Evolutionary conservation across 2,797 vertebrate species (phyloP), one percentile per base, ranked within the genome.

Genomic region (Limnodromus scolopaceus): DNA sequence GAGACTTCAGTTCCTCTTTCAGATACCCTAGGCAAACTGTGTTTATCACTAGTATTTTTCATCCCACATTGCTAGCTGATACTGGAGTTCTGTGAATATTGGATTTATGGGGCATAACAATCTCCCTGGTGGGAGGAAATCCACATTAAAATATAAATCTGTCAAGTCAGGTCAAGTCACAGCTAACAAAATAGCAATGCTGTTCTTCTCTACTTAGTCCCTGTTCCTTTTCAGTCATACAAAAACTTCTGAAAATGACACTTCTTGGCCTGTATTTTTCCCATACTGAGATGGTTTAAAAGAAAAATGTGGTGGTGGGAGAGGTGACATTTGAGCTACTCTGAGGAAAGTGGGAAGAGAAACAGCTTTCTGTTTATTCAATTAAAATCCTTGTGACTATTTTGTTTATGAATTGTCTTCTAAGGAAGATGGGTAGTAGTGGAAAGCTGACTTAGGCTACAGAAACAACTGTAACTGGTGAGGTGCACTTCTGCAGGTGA

Each of bases 31-130:
- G 41, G 64, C 71, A 65, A 93, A 60, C 66, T 64, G 12, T 85
- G 34, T 84, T 92, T 95, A 83, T 90, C 65, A 41, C 74, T 82
- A 60, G 75, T 83, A 66, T 82, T 91, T 95, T 87, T 82, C 77
- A 91, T 94, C 68, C 60, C 60, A 43, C 48, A 45, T n/a, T 76
- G 74, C 74, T 80, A 91, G 46, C 68, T 87, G 69, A 71, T 92
- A 71, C 71, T 64, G 53, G 68, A 87, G 68, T 87, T 87, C 83
- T 77, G 68, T 83, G 68, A 92, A 83, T 95, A 87, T 77, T 94
- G 86, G 90, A 96, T 96, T 96, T 97, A 93, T 93, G 90, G 64
- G 81, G 71, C 88, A 95, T 80, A 96, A 80, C 78, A 87, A 74
- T 92, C 77, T 92, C 63, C 68, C 64, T 91, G 49, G 83, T 93